A percentile compares a stretch with the other conserved stretches of the same genome.
Evolutionary conservation across 1,140 invertebrate genomes (phyloP).

Genomic region (Fragariocoptes setiger): DNA sequence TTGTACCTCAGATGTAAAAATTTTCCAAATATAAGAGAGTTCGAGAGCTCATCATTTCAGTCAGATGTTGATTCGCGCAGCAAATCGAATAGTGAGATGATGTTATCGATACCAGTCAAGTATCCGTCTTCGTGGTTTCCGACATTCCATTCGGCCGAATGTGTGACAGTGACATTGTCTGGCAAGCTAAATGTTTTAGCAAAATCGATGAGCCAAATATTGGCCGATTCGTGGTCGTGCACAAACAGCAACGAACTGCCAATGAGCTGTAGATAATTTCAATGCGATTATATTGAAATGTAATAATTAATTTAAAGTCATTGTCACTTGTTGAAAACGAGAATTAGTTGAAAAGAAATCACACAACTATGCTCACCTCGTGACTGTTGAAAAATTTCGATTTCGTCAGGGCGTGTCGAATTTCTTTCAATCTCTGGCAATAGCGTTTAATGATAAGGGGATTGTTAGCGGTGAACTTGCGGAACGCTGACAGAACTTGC

Average conservation of each 20-base stretch:
- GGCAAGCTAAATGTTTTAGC: conserved; percentile 54
- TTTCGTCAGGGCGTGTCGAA: conserved; percentile 40
- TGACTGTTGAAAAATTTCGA: conserved; percentile 58
- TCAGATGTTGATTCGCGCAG: too few species aligned
- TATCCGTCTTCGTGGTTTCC: conserved; percentile 93
- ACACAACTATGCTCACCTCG: too few species aligned
- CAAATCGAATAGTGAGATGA: conserved; percentile 24
- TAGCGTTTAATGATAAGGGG: conserved; percentile 32
- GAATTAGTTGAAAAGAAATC: too few species aligned
- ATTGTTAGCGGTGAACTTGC: conserved; percentile 33
- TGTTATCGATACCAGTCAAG: conserved; percentile 64
- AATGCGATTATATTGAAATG: too few species aligned
- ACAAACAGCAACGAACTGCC: conserved; percentile 78
- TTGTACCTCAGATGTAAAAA: too few species aligned
- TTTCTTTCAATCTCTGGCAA: conserved; percentile 34
- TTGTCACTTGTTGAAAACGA: too few species aligned
- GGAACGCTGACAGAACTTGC: conserved; percentile 43
- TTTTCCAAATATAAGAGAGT: too few species aligned
- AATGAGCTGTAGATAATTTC: too few species aligned
- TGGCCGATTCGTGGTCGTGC: conserved; percentile 49
- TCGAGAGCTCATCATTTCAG: too few species aligned
- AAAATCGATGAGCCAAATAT: conserved; percentile 83
- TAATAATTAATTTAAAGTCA: too few species aligned
- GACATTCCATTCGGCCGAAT: conserved; percentile 40
- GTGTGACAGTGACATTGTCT: conserved; percentile 30